Conservation (phyloP, 2,113 vertebrate species). For the Albula glossodonta region DNA sequence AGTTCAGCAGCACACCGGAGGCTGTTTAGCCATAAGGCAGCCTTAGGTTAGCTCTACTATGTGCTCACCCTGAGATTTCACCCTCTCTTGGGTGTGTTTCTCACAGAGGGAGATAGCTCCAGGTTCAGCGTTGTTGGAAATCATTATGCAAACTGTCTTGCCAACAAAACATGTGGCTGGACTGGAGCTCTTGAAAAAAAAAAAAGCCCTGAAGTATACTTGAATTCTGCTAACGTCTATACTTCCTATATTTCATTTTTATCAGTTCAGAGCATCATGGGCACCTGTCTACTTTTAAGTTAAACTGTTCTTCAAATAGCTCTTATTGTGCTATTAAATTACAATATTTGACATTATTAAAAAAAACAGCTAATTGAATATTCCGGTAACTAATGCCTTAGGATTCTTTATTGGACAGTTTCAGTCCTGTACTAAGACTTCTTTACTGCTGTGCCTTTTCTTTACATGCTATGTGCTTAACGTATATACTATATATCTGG, state of each 20-base stretch:
- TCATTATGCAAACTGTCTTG: too few relatives aligned
- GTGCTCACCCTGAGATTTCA: too few relatives aligned
- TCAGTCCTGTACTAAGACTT: slow-evolving; percentile 34
- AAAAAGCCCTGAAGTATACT: not conserved
- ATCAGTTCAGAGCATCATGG: not conserved
- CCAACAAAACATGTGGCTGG: too few relatives aligned
- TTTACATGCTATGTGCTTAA: not conserved
- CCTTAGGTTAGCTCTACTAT: too few relatives aligned
- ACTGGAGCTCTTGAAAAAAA: not conserved
- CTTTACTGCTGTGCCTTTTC: slow-evolving; percentile 47
- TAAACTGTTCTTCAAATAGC: too few relatives aligned
- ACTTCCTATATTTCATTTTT: not conserved
- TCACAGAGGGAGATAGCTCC: too few relatives aligned
- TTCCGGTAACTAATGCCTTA: slow-evolving; percentile 52
- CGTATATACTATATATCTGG: not conserved
- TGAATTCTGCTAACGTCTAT: not conserved
- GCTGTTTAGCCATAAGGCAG: not conserved
- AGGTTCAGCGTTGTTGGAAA: too few relatives aligned
- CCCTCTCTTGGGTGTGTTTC: too few relatives aligned
- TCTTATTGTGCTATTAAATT: too few relatives aligned
- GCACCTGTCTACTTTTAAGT: not conserved
- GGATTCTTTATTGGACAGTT: slow-evolving; percentile 55
- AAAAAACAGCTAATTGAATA: slow-evolving; percentile 61
- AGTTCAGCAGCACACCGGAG: not conserved
- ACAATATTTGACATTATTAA: too few relatives aligned